These are phyloP conservation scores for Onthophagus taurus DNA, from an alignment of 1,140 invertebrate genomes.

Conservation along the genomic window DNA sequence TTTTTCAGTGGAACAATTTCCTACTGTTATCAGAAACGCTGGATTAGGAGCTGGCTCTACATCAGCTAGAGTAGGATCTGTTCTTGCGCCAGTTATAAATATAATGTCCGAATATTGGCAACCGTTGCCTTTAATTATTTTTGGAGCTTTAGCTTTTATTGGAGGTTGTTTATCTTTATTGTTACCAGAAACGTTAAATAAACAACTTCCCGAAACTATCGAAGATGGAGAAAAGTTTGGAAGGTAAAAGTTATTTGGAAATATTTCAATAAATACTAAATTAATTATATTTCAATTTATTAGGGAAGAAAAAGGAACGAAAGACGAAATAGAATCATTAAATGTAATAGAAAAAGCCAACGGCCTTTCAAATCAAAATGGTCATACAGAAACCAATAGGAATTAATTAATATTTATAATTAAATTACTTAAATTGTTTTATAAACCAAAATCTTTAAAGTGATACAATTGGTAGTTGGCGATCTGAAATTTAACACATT, in stretches of 20 bases:
- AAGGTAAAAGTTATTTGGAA: conserved; percentile 36
- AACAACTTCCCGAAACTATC: conserved; percentile 63
- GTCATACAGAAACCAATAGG: too few relatives aligned
- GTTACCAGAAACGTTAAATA: conserved; percentile 67
- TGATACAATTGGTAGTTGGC: too few relatives aligned
- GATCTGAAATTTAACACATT: too few relatives aligned
- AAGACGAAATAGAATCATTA: too few relatives aligned
- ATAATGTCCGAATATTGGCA: conserved; percentile 50
- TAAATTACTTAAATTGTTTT: too few relatives aligned
- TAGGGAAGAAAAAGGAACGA: too few relatives aligned
- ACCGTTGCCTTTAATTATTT: conserved; percentile 62
- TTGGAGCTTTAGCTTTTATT: conserved; percentile 52
- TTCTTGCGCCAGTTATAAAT: conserved; percentile 64
- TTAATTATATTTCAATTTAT: too few relatives aligned
- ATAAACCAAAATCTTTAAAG: too few relatives aligned
- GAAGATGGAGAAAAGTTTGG: conserved; percentile 64
- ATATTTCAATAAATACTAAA: too few relatives aligned
- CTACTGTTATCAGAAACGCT: conserved; percentile 71
- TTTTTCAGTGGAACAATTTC: conserved; percentile 75
- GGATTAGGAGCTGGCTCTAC: conserved; percentile 69
- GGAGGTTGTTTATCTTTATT: conserved; percentile 57
- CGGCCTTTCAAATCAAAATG: too few relatives aligned
- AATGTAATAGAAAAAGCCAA: too few relatives aligned
- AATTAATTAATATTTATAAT: too few relatives aligned
- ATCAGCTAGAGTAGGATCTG: conserved; percentile 65